phyloP scores from a whole-genome alignment of 2,113 vertebrate genomes.

The Crocuta crocuta region DNA sequence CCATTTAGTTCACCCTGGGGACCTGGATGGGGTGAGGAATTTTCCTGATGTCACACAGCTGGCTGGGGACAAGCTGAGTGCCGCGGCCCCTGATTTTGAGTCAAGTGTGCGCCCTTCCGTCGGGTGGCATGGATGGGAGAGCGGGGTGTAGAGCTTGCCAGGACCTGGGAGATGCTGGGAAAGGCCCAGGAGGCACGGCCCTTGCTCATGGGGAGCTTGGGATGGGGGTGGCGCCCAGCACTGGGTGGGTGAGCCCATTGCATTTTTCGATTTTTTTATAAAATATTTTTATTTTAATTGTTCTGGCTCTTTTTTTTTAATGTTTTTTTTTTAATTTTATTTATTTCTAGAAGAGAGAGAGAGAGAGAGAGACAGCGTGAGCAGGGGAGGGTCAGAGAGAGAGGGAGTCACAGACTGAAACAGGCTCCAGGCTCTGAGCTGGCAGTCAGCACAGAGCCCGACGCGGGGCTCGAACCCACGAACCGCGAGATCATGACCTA shows the following conservation, averaged over 20 bases:
- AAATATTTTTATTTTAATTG: neutral
- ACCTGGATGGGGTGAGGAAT: neutral
- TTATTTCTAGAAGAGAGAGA: too few species aligned
- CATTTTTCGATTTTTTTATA: neutral
- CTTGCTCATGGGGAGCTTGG: neutral
- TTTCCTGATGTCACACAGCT: neutral
- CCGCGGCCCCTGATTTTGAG: neutral
- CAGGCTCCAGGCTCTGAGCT: too few species aligned
- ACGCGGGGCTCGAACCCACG: too few species aligned
- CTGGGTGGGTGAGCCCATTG: neutral
- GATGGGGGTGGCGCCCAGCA: neutral
- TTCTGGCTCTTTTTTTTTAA: neutral
- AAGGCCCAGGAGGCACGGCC: neutral
- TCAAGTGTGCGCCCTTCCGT: too few species aligned
- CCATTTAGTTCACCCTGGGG: neutral
- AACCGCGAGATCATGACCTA: too few species aligned
- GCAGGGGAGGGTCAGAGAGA: too few species aligned
- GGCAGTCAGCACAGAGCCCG: too few species aligned
- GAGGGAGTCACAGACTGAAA: too few species aligned
- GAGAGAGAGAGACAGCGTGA: too few species aligned
- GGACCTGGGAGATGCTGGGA: neutral
- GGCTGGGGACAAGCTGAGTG: neutral
- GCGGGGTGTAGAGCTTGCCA: fast-evolving
- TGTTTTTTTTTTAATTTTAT: too few species aligned
- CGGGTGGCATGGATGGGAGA: neutral